These are phyloP conservation scores for Pituophis catenifer DNA, from an alignment of 2,113 vertebrate genomes.

Conservation along the genomic window DNA sequence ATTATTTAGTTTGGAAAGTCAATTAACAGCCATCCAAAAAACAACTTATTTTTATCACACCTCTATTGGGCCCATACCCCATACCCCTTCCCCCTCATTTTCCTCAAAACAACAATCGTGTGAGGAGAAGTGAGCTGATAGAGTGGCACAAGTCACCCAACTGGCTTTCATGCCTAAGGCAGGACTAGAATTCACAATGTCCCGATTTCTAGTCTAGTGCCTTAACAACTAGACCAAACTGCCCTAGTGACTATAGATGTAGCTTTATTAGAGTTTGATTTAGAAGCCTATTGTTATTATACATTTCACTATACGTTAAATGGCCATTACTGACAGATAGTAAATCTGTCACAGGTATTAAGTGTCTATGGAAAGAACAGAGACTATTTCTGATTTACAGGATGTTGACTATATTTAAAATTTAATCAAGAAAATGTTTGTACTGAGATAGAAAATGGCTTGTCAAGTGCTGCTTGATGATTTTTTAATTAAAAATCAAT, in stretches of 20 bases:
- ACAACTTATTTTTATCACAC: not conserved
- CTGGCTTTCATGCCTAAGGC: not conserved
- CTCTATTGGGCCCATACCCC: not conserved
- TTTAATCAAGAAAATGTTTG: constrained; percentile 61
- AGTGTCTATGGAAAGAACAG: constrained; percentile 30
- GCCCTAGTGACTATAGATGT: not conserved
- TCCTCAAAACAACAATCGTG: not conserved
- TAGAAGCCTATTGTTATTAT: not conserved
- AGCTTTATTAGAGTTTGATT: not conserved
- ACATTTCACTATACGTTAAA: constrained; percentile 34
- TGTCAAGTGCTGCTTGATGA: constrained; percentile 58
- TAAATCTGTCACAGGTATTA: constrained; percentile 18
- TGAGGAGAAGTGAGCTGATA: not conserved
- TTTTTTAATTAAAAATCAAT: constrained; percentile 61
- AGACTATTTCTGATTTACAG: constrained; percentile 46
- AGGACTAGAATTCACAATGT: not conserved
- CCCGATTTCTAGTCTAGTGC: not conserved
- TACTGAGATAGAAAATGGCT: constrained; percentile 52
- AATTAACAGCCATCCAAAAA: not conserved
- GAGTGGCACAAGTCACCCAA: not conserved
- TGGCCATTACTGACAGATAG: constrained; percentile 12
- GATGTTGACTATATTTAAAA: constrained; percentile 49
- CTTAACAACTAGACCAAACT: not conserved
- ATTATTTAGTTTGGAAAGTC: not conserved
- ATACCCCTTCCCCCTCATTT: not conserved